Evolutionary conservation across 2,888 invertebrate genomes (phyloP).

Genomic region (Minunthozetes semirufus): DNA sequence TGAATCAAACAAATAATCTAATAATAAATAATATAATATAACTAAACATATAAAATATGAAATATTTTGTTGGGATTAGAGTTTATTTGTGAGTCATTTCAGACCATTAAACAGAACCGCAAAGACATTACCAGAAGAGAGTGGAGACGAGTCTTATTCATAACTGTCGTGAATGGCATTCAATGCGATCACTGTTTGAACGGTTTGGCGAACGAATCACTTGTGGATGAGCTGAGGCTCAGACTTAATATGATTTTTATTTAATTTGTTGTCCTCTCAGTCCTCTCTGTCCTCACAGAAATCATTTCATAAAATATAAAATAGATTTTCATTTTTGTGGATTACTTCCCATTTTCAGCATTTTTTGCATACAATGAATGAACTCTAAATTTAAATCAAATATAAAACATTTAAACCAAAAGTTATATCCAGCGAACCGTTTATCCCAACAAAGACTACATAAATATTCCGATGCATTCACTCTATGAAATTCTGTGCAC

Average conservation of each 20-base stretch:
- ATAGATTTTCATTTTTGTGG: background rate
- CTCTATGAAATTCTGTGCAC: background rate
- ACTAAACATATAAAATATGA: background rate
- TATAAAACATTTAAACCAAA: background rate
- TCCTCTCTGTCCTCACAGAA: no score
- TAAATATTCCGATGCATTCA: background rate
- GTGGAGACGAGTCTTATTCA: conserved; percentile 1
- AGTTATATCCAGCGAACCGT: background rate
- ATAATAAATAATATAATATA: conserved; percentile 10
- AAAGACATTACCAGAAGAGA: conserved; percentile 28
- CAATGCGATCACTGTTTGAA: conserved; percentile 11
- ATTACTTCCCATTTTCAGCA: background rate
- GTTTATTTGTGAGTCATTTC: conserved; percentile 26
- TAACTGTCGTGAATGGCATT: background rate
- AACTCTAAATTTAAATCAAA: background rate
- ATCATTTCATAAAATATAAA: background rate
- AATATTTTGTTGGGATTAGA: conserved; percentile 3
- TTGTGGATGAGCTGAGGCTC: background rate
- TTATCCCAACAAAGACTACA: background rate
- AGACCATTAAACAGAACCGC: conserved; percentile 35
- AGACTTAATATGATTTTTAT: conserved; percentile 23
- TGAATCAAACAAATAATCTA: conserved; percentile 16
- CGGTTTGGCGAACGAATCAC: background rate
- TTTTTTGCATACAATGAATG: background rate
- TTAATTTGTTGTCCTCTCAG: conserved; percentile 29